Evolutionary conservation across 2,888 invertebrate species (phyloP), one percentile per base, ranked within the genome.

Genomic region (Toxonevra muliebris): DNA sequence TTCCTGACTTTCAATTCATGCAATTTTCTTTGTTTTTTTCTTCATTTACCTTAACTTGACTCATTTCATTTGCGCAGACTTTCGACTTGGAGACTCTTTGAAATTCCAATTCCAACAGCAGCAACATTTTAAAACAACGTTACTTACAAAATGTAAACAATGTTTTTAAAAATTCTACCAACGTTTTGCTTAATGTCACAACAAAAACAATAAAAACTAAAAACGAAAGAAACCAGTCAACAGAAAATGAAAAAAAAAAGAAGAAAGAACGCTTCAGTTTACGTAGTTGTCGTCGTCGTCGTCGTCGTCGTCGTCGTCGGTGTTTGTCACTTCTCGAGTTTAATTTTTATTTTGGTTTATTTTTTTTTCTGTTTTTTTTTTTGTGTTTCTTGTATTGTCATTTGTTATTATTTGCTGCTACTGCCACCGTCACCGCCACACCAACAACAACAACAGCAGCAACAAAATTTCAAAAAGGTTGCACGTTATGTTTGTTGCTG

Each of bases 131-230:
- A 30, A 7, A 30, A 30, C 30, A 30, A 30, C 30, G 30, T 30
- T 30, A 7, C 30, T 30, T 55, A 20, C 65, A 50, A 59, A 68
- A 63, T 62, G 68, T 61, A 48, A 65, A 62, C 70, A 57, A 63
- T 68, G 65, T 63, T 66, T 53, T 70, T 65, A 66, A 70, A 63
- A 68, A 71, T 71, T 71, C 68, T 45, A 57, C 53, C 61, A 68
- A 63, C 70, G 68, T 71, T 53, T 53, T 50, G 48, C 12, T 63
- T 54, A 15, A 17, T 55, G 54, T 52, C 45, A 41, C 59, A 17
- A 30, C 2, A 8, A 40, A 12, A 19, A 40, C 19, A 55, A 54
- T 54, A 54, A 13, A 20, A 54, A 54, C 13, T 10, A 19, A 19
- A 17, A 54, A 5, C 11, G 10, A 20, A 7, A 54, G 7, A 54